These are phyloP conservation scores for Archocentrus centrarchus DNA, from an alignment of 2,113 vertebrate species.

Conservation along the genomic window DNA sequence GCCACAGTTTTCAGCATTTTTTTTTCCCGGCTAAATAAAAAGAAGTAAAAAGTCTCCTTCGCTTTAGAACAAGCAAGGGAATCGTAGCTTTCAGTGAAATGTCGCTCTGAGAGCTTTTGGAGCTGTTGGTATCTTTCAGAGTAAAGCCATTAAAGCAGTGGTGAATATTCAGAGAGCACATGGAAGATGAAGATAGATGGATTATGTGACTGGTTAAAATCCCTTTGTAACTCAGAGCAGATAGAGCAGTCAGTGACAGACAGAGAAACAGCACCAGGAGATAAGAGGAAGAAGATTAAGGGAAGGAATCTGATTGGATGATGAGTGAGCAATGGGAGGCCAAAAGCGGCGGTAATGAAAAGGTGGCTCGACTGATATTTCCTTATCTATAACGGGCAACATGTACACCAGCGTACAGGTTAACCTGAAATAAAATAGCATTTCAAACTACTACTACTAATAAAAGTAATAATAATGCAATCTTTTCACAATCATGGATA, in stretches of 20 bases:
- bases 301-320: not conserved
- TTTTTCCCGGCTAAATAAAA: not conserved
- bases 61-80: not conserved
- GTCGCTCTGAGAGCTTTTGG: not conserved
- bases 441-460: not conserved
- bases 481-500: not conserved
- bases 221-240: conserved; percentile 33
- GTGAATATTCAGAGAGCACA: conserved; percentile 35
- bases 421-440: not conserved
- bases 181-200: conserved; percentile 48
- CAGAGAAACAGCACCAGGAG: conserved; percentile 24
- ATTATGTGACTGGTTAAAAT: conserved; percentile 62
- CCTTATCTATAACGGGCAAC: not conserved
- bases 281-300: conserved; percentile 36
- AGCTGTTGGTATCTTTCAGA: conserved; percentile 47
- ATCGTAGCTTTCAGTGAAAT: not conserved
- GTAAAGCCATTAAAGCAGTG: conserved; percentile 32
- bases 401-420: not conserved
- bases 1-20: not conserved
- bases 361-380: not conserved
- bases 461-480: not conserved
- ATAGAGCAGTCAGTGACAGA: conserved; percentile 51
- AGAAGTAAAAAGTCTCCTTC: not conserved
- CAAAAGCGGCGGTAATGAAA: not conserved
- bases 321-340: not conserved